These are phyloP conservation scores for Hesperophylax magnus DNA, from an alignment of 1,140 invertebrate species.

Conservation along the genomic window DNA sequence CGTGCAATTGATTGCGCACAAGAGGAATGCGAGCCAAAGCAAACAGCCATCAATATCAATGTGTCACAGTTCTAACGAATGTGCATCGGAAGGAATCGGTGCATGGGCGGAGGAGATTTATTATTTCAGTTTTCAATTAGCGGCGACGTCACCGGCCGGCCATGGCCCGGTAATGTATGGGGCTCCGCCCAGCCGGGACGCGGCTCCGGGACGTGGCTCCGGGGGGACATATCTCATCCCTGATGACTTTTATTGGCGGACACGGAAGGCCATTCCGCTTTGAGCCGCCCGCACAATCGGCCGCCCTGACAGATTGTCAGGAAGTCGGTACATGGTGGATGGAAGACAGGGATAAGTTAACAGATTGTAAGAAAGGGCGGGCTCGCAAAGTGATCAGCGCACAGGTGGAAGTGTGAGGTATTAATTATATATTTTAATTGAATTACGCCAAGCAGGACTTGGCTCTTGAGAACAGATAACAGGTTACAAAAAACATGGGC, in stretches of 20 bases:
- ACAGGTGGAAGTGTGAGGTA: too few species aligned
- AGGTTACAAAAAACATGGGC: too few species aligned
- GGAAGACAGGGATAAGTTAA: neutral
- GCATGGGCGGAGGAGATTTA: slow-evolving; percentile 31
- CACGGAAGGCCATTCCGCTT: slow-evolving; percentile 1
- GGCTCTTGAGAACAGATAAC: too few species aligned
- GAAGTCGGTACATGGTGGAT: neutral
- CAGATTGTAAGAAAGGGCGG: too few species aligned
- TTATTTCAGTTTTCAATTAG: slow-evolving; percentile 44
- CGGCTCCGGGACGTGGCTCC: neutral
- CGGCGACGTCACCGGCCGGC: slow-evolving; percentile 19
- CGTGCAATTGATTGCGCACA: too few species aligned
- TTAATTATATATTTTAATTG: too few species aligned
- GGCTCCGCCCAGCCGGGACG: neutral
- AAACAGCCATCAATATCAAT: slow-evolving; percentile 34
- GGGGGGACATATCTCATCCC: slow-evolving; percentile 28
- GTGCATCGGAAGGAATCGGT: slow-evolving; percentile 30
- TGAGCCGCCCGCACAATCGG: slow-evolving; percentile 11
- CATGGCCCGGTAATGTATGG: slow-evolving; percentile 10
- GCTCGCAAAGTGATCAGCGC: too few species aligned
- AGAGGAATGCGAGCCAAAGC: neutral
- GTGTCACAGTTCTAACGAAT: slow-evolving; percentile 21
- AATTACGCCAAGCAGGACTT: too few species aligned
- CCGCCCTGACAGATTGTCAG: neutral
- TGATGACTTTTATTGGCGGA: slow-evolving; percentile 17